Conservation (phyloP, 2,797 vertebrate genomes). For the Rhynchotus rufescens region DNA sequence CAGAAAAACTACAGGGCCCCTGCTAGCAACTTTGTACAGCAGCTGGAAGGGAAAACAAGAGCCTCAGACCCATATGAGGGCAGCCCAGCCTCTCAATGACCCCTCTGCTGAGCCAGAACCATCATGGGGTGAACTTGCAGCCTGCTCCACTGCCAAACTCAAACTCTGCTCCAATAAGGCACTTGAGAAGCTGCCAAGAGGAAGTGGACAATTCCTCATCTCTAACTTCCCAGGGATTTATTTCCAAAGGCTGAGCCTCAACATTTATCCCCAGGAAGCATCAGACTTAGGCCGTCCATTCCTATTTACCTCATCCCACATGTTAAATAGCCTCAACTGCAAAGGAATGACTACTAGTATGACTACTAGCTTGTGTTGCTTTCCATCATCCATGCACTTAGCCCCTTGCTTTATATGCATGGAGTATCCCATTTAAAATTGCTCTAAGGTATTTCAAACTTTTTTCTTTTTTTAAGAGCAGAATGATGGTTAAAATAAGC, state of each 20-base stretch:
- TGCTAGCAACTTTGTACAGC: neutral
- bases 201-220: neutral
- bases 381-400: neutral
- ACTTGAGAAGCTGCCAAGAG: slow-evolving; percentile 1
- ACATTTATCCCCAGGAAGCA: slow-evolving; percentile 30
- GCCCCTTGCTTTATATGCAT: neutral
- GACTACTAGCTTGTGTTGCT: slow-evolving; percentile 4
- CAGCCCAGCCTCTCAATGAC: accelerated
- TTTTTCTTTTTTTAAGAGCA: neutral
- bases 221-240: neutral
- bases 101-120: neutral
- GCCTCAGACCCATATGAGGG: neutral
- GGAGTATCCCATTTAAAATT: neutral
- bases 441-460: neutral
- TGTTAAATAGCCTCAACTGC: neutral
- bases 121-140: neutral
- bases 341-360: neutral
- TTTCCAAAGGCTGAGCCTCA: slow-evolving; percentile 22
- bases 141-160: neutral
- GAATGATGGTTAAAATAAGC: slow-evolving; percentile 20
- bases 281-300: neutral
- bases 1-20: neutral
- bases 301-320: slow-evolving; percentile 8
- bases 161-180: neutral
- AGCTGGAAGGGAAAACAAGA: neutral